Evolutionary conservation across 2,888 invertebrate genomes (phyloP).

Genomic region (Seira musarum): DNA sequence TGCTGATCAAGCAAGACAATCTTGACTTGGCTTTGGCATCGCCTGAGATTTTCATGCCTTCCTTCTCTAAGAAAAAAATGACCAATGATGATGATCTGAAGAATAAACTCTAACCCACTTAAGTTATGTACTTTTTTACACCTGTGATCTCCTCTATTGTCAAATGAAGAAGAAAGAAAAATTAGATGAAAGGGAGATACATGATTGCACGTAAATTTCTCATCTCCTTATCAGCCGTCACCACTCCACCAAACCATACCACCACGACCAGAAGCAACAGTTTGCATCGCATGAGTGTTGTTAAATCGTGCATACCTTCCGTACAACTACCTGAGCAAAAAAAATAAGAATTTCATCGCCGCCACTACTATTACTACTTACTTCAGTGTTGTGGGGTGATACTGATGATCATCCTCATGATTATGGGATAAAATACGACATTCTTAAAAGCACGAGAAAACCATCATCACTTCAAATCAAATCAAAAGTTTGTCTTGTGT

Average conservation of each 20-base stretch:
- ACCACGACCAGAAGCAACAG: slow-evolving; percentile 41
- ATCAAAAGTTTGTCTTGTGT: not conserved
- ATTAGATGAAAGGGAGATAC: slow-evolving; percentile 20
- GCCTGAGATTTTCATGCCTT: too few species aligned
- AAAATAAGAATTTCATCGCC: too few species aligned
- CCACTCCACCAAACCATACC: slow-evolving; percentile 7
- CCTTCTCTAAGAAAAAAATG: not conserved
- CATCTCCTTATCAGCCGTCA: slow-evolving; percentile 54
- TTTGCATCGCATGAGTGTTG: slow-evolving; percentile 23
- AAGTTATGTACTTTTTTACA: not conserved
- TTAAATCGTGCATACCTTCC: slow-evolving; percentile 23
- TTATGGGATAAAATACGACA: not conserved
- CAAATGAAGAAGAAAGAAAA: slow-evolving; percentile 30
- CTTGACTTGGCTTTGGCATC: too few species aligned
- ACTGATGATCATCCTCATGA: not conserved
- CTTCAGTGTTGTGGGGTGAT: too few species aligned
- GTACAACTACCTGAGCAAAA: too few species aligned
- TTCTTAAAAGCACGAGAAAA: not conserved
- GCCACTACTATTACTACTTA: too few species aligned
- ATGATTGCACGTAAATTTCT: slow-evolving; percentile 58
- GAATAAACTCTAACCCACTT: not conserved
- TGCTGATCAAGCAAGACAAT: too few species aligned
- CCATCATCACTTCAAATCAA: not conserved
- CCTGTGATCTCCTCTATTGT: slow-evolving; percentile 19
- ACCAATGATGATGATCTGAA: not conserved